These are phyloP conservation scores for Acleris sparsana DNA, from an alignment of 2,888 invertebrate species.

Conservation along the genomic window DNA sequence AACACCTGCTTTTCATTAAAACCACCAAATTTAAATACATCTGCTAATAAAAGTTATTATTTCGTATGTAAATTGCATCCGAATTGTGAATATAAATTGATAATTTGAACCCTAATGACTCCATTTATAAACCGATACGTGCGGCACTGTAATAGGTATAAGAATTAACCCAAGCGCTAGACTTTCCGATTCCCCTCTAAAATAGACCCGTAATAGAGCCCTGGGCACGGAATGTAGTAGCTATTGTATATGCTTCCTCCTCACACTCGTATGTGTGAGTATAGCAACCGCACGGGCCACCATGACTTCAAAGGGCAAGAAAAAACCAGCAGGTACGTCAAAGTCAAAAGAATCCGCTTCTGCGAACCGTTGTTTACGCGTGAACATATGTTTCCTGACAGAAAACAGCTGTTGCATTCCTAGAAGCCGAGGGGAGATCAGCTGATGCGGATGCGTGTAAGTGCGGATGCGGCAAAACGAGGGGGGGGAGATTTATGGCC, in stretches of 20 bases:
- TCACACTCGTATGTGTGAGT: too few species aligned
- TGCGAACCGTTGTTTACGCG: conserved; percentile 39
- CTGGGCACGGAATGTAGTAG: too few species aligned
- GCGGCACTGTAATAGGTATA: too few species aligned
- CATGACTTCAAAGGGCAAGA: conserved; percentile 17
- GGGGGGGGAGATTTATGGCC: conserved; percentile 13
- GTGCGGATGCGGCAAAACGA: background rate
- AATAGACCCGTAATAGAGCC: too few species aligned
- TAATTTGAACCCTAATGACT: background rate
- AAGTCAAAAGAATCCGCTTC: conserved; percentile 37
- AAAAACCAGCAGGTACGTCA: conserved; percentile 23
- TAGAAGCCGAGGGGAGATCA: conserved; percentile 44
- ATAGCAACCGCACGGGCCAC: background rate
- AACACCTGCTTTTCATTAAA: conserved; percentile 1
- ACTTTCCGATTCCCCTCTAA: too few species aligned
- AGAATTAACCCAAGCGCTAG: too few species aligned
- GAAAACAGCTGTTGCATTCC: conserved; percentile 56
- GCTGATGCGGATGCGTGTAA: conserved; percentile 42
- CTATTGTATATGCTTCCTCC: background rate
- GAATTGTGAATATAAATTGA: background rate
- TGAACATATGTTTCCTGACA: conserved; percentile 55
- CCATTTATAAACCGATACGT: background rate
- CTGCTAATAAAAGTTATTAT: conserved; percentile 1
- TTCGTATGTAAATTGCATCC: conserved; percentile 3
- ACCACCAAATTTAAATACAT: conserved; percentile 11